These are phyloP conservation scores for Drosophila percnosoma DNA, from an alignment of 2,888 invertebrate genomes.

Conservation along the genomic window DNA sequence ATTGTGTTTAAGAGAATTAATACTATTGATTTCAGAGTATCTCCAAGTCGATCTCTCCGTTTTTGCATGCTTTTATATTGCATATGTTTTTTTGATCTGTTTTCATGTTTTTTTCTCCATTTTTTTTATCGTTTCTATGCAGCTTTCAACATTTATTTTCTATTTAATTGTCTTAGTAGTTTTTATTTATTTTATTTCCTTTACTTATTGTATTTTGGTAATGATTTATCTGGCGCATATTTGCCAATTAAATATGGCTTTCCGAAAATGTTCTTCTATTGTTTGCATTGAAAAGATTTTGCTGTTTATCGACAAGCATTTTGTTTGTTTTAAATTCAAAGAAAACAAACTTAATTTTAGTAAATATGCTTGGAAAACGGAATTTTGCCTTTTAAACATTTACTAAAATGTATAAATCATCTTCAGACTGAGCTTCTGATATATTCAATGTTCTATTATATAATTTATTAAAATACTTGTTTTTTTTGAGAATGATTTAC, in stretches of 20 bases:
- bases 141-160: constrained; percentile 1
- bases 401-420: background rate
- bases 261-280: background rate
- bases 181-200: background rate
- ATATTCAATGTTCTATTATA: background rate
- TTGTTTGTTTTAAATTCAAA: background rate
- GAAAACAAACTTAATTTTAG: background rate
- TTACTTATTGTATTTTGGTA: background rate
- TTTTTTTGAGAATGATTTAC: background rate
- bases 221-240: background rate
- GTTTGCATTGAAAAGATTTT: background rate
- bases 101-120: background rate
- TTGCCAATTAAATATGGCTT: background rate
- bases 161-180: background rate
- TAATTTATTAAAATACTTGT: background rate
- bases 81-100: constrained; percentile 3
- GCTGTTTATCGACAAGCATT: background rate
- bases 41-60: background rate
- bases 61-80: too few species aligned
- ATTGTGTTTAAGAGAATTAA: background rate
- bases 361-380: background rate
- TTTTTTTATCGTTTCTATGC: constrained; percentile 19
- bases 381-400: background rate
- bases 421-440: background rate
- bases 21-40: background rate